Percentiles rank a stretch among this genome's conserved stretches.
Evolutionary conservation across 2,797 vertebrate species (phyloP).

Genomic region (Atherinosoma microstoma): DNA sequence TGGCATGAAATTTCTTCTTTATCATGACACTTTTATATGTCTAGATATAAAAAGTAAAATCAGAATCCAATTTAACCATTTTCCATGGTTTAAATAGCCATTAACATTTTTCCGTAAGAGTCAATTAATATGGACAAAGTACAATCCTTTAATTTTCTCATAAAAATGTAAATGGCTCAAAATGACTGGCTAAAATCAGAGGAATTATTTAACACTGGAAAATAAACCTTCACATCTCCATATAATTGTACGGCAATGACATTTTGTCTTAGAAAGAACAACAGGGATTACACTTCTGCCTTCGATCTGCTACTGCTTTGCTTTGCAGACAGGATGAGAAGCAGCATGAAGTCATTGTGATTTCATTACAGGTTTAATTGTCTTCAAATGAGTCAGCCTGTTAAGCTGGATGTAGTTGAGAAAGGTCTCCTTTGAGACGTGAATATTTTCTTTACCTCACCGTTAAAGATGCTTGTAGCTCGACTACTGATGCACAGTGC

Average conservation of each 20-base stretch:
- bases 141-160: slow-evolving; percentile 82
- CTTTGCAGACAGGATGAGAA: slow-evolving; percentile 28
- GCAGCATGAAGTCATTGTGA: slow-evolving; percentile 24
- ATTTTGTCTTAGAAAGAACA: slow-evolving; percentile 32
- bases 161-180: slow-evolving; percentile 82
- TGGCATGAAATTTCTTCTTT: slow-evolving; percentile 67
- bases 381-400: slow-evolving; percentile 23
- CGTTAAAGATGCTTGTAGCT: slow-evolving; percentile 11
- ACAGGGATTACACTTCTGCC: slow-evolving; percentile 8
- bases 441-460: slow-evolving; percentile 25
- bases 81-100: slow-evolving; percentile 74
- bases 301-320: slow-evolving; percentile 19
- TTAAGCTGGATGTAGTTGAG: slow-evolving; percentile 28
- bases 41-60: slow-evolving; percentile 66
- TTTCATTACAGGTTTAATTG: slow-evolving; percentile 33
- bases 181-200: slow-evolving; percentile 65
- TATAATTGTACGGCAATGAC: slow-evolving; percentile 52
- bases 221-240: slow-evolving; percentile 51
- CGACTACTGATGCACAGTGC: slow-evolving; percentile 4
- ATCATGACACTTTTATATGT: slow-evolving; percentile 67
- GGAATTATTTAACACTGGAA: slow-evolving; percentile 63
- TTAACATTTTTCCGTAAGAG: slow-evolving; percentile 65
- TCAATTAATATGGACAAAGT: slow-evolving; percentile 78
- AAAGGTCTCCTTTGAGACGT: slow-evolving; percentile 35
- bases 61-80: slow-evolving; percentile 78